Evolutionary conservation across 2,888 invertebrate genomes (phyloP), one percentile per base, ranked within the genome.

Genomic region (Girardia tigrina): DNA sequence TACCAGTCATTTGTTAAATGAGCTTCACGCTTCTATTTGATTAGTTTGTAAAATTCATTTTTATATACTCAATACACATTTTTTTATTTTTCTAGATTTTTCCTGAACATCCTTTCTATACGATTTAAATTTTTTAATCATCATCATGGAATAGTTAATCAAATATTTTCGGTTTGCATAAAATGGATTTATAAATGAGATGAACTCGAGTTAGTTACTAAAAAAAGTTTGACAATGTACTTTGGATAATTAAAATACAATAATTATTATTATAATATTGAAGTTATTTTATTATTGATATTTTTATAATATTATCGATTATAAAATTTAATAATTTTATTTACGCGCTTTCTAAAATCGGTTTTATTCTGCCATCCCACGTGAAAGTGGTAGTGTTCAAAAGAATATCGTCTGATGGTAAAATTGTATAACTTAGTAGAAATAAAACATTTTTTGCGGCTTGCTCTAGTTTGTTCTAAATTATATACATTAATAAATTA

Each of bases 401-500:
- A 28, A 81, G 78, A 56, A 84, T 79, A 75, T 83, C 83, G 76
- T 82, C 81, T 72, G 79, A 80, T 1, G 81, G 78, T 36, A 84
- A 80, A 71, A 80, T 79, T 14, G 82, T 81, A 78, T 83, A 83
- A 73, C 82, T 81, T 81, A 84, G 80, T 71, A 84, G 79, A 77
- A 84, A 84, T 78, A 83, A 78, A 70, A 84, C 78, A 78, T 83
- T 83, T 8, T 79, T 81, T 2, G 80, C 82, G n/a, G 84, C 83
- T 2, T 82, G 80, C 75, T 82, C 81, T 42, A 82, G 80, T 77
- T 83, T 83, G 71, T 81, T 81, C 83, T 83, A 77, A 42, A 76
- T 56, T 14, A 28, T 12, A 6, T 12, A 70, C 28, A n/a, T 6
- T n/a, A 20, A 14, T 75, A 20, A 75, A 75, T 29, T 14, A 16